Evolutionary conservation across 2,113 vertebrate species (phyloP), one percentile per base, ranked within the genome.

Genomic region (Bostrychus sinensis): DNA sequence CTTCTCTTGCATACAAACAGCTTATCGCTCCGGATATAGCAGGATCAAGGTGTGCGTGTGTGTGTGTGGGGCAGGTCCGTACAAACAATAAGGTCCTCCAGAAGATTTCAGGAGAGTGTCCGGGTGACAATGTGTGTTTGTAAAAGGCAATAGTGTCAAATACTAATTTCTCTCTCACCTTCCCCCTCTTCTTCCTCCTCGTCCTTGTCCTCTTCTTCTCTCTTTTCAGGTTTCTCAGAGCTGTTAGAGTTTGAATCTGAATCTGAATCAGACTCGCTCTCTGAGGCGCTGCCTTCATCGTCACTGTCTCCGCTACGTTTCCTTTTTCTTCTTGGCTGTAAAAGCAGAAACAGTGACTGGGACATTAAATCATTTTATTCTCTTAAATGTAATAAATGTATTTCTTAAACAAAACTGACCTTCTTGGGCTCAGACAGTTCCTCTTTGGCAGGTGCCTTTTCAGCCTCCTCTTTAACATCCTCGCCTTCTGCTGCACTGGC

Each of bases 261-360:
- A 54, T 94, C 95, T 0, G 90, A 91, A 8, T 93, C 92, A 0
- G 93, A 94, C 25, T 96, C 95, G 0, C 93, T 94, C 39, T 95
- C 95, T 0, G 95, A 97, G 45, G 92, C 94, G 0, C 93, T 95
- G 39, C 78, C 93, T 20, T 95, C 95, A 53, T 95, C 95, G 13
- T 96, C 95, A 0, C 95, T 95, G 12, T 95, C 94, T 0, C 93
- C 93, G 0, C 94, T 96, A 53, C 81, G 93, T 77, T 95, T 95
- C 77, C 94, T 85, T 66, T 94, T 96, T 45, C 94, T 91, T 80
- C 91, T 91, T 36, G 86, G 69, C 94, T 93, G 81, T 11, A 28
- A 71, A 70, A 30, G 0, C 58, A 22, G 76, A 57, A 62, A 32
- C 7, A 39, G 5, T 42, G 38, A 55, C 3, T 13, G 19, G 0